A percentile compares a stretch with the other conserved stretches of the same genome.
Conservation (phyloP, 2,888 invertebrate genomes). For the Drosophila emarginata region DNA sequence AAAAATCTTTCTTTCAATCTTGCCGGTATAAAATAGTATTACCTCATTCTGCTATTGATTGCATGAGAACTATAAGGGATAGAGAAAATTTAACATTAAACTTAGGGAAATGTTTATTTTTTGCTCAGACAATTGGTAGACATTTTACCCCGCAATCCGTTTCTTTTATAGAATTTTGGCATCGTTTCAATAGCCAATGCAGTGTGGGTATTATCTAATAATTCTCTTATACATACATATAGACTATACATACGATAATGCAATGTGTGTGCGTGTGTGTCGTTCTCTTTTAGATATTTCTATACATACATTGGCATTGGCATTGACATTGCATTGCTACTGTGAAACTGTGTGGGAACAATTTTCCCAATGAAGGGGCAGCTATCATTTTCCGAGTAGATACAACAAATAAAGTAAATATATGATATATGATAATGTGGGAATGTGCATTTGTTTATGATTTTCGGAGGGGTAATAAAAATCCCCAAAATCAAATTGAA, state of each 20-base stretch:
- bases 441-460: neutral
- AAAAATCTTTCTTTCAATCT: neutral
- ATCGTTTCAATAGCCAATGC: conserved; percentile 6
- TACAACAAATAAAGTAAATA: neutral
- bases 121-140: conserved; percentile 35
- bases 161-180: conserved; percentile 40
- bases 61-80: conserved; percentile 12
- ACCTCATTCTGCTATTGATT: conserved; percentile 28
- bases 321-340: conserved; percentile 11
- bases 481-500: neutral
- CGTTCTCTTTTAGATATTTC: neutral
- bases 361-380: neutral
- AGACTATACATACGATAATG: neutral
- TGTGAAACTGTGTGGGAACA: neutral
- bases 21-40: conserved; percentile 3
- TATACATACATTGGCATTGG: neutral
- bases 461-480: neutral
- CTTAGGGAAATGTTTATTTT: conserved; percentile 8
- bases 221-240: conserved; percentile 12
- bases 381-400: neutral
- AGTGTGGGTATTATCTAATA: conserved; percentile 40
- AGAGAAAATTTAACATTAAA: conserved; percentile 21
- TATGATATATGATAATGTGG: neutral
- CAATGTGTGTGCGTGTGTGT: neutral
- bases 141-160: conserved; percentile 28